phyloP scores from a whole-genome alignment of 2,113 vertebrate species.

The Odobenus rosmarus region DNA sequence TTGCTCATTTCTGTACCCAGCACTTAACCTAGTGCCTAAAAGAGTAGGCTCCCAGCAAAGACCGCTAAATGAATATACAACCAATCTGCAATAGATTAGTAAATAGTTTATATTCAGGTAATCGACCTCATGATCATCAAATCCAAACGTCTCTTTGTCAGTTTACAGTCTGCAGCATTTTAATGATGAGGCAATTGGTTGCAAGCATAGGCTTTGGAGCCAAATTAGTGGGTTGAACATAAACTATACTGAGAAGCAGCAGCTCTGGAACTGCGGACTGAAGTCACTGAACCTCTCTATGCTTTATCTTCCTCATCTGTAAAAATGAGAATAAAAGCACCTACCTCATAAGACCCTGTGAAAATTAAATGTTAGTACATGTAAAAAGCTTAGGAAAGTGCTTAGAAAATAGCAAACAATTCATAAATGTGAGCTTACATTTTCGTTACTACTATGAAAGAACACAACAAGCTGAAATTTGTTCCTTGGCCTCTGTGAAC shows the following conservation, averaged over 20 bases:
- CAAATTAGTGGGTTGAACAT: background rate
- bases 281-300: background rate
- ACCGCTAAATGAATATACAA: background rate
- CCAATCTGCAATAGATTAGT: background rate
- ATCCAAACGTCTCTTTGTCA: background rate
- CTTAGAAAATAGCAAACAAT: background rate
- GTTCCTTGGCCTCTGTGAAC: background rate
- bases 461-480: background rate
- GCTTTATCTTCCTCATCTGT: background rate
- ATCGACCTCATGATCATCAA: background rate
- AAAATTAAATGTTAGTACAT: background rate
- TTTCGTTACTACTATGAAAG: background rate
- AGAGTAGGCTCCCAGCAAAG: background rate
- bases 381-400: background rate
- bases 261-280: background rate
- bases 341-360: background rate
- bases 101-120: background rate
- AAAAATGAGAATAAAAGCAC: constrained; percentile 1
- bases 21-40: background rate
- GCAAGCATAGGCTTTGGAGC: background rate
- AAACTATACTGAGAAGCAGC: background rate
- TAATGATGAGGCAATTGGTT: background rate
- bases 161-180: background rate
- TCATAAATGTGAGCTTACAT: background rate
- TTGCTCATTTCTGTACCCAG: background rate